Base-by-base conservation (phyloP, 2,888 invertebrate species). In the Lissocephala sabroskyi region DNA sequence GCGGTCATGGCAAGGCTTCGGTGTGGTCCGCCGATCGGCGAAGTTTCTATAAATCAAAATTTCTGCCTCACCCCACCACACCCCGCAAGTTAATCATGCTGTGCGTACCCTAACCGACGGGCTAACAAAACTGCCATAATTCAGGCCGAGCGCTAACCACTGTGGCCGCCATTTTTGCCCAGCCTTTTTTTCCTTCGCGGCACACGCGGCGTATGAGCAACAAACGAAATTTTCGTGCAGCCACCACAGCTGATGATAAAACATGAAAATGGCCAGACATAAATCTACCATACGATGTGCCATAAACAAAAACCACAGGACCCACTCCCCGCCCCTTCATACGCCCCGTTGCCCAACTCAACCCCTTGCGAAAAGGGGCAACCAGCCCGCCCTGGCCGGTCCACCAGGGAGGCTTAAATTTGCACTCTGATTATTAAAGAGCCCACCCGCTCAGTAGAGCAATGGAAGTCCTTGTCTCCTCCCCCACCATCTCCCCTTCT, bases 211-310 rank as follows among this genome's bases (percentile, higher is more conserved):
- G 65, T 79, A 71, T 79, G 71, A 74, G 79, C 62, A 74, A 73
- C 75, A 59, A 53, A 50, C 54, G 45, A 73, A 81, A 79, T 81
- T 80, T 58, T 37, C 19, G 37, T 43, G 41, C 23, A 32, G 26
- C 32, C 32, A 45, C 47, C 42, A 60, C 79, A 78, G 67, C 76
- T 70, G 68, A 78, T 78, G 79, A 70, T 70, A 70, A 70, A 70
- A 67, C 68, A 70, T 40, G 68, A 70, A 70, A 70, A 78, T 70
- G 68, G 79, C 51, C 52, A 67, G 56, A 65, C 68, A 70, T 70
- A 70, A 70, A 70, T 70, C 68, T 55, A 56, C 57, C 41, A 16
- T 30, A 50, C 39, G 39, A 66, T 62, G 57, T 60, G 60, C 59
- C 59, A 56, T 62, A 68, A 73, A 73, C 61, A 50, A 23, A n/a